A percentile compares a stretch with the other conserved stretches of the same genome.
Evolutionary conservation across 2,797 vertebrate genomes (phyloP).

Genomic region (Pteronotus mesoamericanus): DNA sequence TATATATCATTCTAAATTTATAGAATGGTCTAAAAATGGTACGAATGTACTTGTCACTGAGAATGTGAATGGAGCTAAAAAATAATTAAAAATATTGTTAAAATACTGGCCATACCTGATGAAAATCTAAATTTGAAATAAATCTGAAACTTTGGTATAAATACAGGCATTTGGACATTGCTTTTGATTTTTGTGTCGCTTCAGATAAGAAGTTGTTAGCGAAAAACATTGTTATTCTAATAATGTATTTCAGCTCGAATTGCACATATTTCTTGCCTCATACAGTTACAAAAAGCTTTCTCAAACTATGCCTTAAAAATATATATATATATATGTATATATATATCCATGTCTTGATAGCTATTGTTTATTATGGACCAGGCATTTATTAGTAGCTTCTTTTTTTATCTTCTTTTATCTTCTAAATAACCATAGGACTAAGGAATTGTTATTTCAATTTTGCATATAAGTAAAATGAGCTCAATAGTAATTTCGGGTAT

Average conservation of each 20-base stretch:
- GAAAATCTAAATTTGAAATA: slow-evolving; percentile 15
- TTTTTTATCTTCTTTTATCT: slow-evolving; percentile 14
- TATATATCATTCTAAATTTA: not conserved
- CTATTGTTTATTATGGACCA: not conserved
- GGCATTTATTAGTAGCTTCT: not conserved
- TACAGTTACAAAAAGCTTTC: not conserved
- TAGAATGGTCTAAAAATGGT: not conserved
- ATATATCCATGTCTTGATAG: not conserved
- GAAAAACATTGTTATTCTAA: not conserved
- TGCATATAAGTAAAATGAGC: not conserved
- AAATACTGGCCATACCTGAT: not conserved
- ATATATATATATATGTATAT: too few relatives aligned
- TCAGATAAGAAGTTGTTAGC: not conserved
- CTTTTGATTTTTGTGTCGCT: not conserved
- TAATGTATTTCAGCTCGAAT: not conserved
- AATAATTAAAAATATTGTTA: not conserved
- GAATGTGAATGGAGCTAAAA: not conserved
- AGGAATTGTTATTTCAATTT: not conserved
- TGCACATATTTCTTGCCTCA: not conserved
- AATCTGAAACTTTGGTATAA: slow-evolving; percentile 14
- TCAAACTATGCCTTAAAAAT: not conserved
- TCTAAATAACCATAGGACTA: not conserved
- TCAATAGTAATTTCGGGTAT: not conserved
- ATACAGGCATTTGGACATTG: not conserved
- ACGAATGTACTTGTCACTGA: not conserved